Conservation (phyloP, 2,113 vertebrate genomes). For the Burhinus oedicnemus region DNA sequence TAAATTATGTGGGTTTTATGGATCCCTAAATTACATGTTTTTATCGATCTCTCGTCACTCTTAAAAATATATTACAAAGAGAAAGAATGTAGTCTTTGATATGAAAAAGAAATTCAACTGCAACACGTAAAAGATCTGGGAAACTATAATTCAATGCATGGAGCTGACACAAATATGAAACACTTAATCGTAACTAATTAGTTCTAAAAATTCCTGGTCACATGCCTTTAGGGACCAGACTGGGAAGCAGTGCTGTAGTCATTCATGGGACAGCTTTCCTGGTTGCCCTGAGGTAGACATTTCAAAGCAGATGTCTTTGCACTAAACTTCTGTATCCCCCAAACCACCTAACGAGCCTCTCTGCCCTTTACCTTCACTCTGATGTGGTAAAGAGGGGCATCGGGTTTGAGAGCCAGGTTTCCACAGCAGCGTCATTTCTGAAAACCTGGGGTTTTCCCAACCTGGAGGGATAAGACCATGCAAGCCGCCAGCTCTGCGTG, state of each 20-base stretch:
- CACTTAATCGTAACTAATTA: neutral
- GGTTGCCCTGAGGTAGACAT: neutral
- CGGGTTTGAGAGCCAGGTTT: neutral
- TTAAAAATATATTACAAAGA: neutral
- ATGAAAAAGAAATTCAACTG: slow-evolving; percentile 30
- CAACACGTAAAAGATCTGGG: neutral
- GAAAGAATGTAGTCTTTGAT: slow-evolving; percentile 24
- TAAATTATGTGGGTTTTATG: slow-evolving; percentile 26
- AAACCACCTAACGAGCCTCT: neutral
- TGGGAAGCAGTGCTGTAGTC: neutral
- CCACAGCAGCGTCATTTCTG: neutral
- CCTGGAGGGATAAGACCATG: rapidly evolving
- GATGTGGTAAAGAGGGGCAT: rapidly evolving
- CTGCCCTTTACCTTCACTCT: rapidly evolving
- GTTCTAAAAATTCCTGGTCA: neutral
- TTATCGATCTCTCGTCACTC: slow-evolving; percentile 42
- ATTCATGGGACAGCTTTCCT: neutral
- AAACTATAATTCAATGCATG: neutral
- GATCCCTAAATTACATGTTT: slow-evolving; percentile 44
- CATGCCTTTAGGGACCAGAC: neutral
- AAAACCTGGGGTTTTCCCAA: neutral
- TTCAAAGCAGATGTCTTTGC: neutral
- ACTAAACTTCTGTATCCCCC: neutral
- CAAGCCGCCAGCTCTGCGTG: neutral
- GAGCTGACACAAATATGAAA: neutral